Evolutionary conservation across 2,113 vertebrate genomes (phyloP).

Genomic region (Asarcornis scutulata): DNA sequence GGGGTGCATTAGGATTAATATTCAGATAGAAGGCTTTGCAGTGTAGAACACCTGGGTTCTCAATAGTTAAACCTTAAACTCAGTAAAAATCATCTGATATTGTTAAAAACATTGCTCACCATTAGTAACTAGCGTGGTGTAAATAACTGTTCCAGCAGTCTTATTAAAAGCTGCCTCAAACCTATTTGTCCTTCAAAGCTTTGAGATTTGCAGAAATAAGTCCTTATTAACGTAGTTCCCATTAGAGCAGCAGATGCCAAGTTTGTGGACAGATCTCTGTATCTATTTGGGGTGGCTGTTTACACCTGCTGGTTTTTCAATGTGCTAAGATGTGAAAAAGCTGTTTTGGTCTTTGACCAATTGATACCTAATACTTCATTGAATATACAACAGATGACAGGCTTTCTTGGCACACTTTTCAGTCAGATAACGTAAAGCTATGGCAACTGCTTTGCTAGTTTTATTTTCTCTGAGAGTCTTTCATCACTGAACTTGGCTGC

Average conservation of each 20-base stretch:
- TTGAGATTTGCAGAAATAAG: not conserved
- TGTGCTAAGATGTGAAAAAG: not conserved
- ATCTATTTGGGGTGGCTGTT: not conserved
- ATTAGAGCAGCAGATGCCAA: not conserved
- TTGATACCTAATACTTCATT: not conserved
- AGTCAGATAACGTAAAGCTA: not conserved
- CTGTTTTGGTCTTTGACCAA: not conserved
- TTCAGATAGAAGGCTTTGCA: not conserved
- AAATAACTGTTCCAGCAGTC: not conserved
- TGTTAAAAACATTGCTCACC: not conserved
- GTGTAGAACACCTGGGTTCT: not conserved
- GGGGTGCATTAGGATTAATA: not conserved
- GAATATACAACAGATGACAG: not conserved
- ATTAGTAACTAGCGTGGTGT: not conserved
- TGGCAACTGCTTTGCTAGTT: not conserved
- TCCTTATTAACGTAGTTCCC: not conserved
- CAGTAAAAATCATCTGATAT: not conserved
- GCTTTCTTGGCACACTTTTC: not conserved
- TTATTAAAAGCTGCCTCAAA: not conserved
- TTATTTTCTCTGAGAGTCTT: not conserved
- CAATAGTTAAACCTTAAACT: not conserved
- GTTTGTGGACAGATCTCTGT: not conserved
- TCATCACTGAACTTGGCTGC: not conserved
- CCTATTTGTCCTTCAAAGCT: not conserved
- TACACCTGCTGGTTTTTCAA: not conserved